Evolutionary conservation across 2,888 invertebrate genomes (phyloP).

Genomic region (Campaea margaritaria): DNA sequence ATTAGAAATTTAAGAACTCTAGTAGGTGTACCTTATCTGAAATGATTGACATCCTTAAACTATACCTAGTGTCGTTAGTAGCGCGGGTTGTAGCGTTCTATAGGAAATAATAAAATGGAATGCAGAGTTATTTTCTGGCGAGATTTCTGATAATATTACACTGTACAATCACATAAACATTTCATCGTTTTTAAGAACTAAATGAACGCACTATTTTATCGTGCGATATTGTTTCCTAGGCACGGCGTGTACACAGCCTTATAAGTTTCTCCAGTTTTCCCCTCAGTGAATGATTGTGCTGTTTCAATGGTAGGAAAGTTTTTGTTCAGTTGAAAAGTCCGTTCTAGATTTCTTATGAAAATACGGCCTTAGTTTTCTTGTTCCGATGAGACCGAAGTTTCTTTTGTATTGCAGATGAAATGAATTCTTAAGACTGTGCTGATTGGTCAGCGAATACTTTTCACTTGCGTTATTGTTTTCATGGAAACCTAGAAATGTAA

Average conservation of each 20-base stretch:
- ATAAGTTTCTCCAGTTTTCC: slow-evolving; percentile 61
- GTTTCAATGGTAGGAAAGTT: slow-evolving; percentile 78
- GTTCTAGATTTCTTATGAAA: slow-evolving; percentile 66
- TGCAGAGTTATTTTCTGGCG: no score
- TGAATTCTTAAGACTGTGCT: slow-evolving; percentile 32
- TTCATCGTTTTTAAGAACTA: no score
- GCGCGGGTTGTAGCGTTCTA: no score
- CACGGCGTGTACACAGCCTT: slow-evolving; percentile 14
- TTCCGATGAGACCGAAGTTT: slow-evolving; percentile 50
- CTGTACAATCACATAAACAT: no score
- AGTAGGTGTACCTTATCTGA: no score
- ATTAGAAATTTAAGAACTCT: no score
- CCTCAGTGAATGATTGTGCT: slow-evolving; percentile 80
- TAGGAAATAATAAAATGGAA: no score
- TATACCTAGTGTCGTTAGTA: no score
- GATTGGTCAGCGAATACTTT: slow-evolving; percentile 22
- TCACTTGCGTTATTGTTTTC: neutral
- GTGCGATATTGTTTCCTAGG: neutral
- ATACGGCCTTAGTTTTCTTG: slow-evolving; percentile 53
- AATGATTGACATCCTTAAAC: no score
- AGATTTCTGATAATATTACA: no score
- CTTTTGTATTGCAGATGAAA: slow-evolving; percentile 31
- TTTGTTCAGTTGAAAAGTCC: slow-evolving; percentile 68
- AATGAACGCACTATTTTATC: neutral
- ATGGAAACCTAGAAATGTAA: neutral